These are phyloP conservation scores for Masnerella sp. DNA, from an alignment of 2,888 invertebrate genomes.

Conservation along the genomic window DNA sequence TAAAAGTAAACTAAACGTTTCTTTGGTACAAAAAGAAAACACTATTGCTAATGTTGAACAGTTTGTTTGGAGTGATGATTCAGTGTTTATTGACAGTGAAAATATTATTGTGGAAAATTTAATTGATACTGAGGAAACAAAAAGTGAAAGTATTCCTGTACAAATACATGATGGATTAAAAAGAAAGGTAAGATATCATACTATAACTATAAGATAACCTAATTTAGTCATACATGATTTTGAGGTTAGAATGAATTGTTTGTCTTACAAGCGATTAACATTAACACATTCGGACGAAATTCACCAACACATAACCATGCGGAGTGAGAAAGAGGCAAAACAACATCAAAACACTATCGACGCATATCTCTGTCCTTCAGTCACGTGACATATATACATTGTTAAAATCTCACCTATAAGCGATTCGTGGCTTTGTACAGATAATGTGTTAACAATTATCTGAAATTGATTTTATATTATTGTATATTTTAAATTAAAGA, in stretches of 20 bases:
- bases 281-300: no score
- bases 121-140: background rate
- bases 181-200: background rate
- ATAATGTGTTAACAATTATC: background rate
- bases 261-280: background rate
- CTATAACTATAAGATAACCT: background rate
- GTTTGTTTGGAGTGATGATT: background rate
- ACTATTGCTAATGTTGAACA: no score
- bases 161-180: background rate
- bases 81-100: background rate
- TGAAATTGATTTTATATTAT: background rate
- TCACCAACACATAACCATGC: no score
- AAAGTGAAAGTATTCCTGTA: no score
- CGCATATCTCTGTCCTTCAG: no score
- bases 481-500: background rate
- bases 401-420: no score
- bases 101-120: background rate
- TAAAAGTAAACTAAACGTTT: slow-evolving; percentile 2
- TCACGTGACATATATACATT: no score
- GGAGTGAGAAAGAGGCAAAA: no score
- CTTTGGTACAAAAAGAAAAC: background rate
- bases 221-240: background rate
- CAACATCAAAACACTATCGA: no score
- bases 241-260: background rate
- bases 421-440: no score